Conservation (phyloP, 2,888 invertebrate species). For the Periphyllus acericola region DNA sequence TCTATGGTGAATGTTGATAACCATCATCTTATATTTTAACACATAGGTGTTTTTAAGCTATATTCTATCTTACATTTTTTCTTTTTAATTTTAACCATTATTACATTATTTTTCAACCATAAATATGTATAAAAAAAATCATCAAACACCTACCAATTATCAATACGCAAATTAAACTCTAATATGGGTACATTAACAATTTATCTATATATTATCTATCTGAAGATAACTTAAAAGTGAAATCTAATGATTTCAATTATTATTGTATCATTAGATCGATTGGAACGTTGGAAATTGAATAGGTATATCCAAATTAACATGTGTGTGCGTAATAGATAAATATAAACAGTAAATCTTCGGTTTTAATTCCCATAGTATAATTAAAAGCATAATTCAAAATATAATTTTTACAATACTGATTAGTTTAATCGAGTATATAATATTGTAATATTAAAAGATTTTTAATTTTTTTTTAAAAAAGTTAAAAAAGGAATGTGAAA, state of each 20-base stretch:
- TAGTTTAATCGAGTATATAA: not conserved
- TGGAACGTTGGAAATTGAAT: too few species aligned
- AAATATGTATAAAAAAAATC: not conserved
- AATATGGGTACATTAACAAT: too few species aligned
- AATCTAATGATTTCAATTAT: too few species aligned
- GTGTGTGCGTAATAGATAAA: too few species aligned
- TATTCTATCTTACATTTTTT: not conserved
- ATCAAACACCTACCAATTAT: not conserved
- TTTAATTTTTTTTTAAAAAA: not conserved
- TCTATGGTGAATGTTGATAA: slow-evolving; percentile 17
- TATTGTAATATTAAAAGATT: not conserved
- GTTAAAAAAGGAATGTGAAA: slow-evolving; percentile 39
- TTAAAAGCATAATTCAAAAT: too few species aligned
- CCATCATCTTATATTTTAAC: not conserved
- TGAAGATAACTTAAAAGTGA: too few species aligned
- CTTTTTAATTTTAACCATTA: not conserved
- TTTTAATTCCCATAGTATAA: not conserved
- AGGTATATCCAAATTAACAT: too few species aligned
- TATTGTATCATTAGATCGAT: too few species aligned
- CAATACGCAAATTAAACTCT: not conserved
- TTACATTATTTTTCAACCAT: not conserved
- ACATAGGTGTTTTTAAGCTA: not conserved
- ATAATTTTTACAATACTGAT: too few species aligned
- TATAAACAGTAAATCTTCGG: too few species aligned
- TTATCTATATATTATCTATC: too few species aligned